These are phyloP conservation scores for Brachionichthys hirsutus DNA, from an alignment of 2,113 vertebrate species.

Conservation along the genomic window DNA sequence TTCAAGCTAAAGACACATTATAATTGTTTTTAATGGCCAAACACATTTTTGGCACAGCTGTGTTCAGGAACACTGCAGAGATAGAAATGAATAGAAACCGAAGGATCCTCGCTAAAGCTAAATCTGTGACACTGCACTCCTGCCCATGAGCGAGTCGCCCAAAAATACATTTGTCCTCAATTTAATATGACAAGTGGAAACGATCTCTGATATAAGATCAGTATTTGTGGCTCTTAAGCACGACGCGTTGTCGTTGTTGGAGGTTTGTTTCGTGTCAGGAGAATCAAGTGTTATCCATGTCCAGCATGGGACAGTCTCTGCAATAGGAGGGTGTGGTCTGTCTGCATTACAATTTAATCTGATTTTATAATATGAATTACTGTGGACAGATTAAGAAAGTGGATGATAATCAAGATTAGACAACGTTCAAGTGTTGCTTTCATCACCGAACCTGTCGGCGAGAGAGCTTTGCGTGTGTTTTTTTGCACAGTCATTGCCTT, in stretches of 20 bases:
- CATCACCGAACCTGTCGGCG: conserved; percentile 10
- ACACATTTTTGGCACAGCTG: background rate
- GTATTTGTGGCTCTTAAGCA: background rate
- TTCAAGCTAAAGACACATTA: background rate
- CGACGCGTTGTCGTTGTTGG: background rate
- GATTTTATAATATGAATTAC: background rate
- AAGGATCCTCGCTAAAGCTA: background rate
- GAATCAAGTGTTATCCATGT: no score
- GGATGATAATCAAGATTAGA: background rate
- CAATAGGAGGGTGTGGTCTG: conserved; percentile 50
- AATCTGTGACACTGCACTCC: background rate
- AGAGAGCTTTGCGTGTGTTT: conserved; percentile 54
- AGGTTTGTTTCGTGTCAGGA: no score
- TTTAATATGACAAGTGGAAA: no score
- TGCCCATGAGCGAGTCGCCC: background rate
- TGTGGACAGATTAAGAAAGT: background rate
- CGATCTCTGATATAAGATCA: background rate
- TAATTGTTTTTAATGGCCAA: no score
- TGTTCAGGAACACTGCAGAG: background rate
- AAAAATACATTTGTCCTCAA: background rate
- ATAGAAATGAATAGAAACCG: background rate
- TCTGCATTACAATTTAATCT: conserved; percentile 13
- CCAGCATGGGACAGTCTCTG: no score
- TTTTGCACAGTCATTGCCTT: conserved; percentile 77
- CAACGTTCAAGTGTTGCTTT: background rate